Base-by-base conservation (phyloP, 2,113 vertebrate genomes). In the Callospermophilus lateralis region DNA sequence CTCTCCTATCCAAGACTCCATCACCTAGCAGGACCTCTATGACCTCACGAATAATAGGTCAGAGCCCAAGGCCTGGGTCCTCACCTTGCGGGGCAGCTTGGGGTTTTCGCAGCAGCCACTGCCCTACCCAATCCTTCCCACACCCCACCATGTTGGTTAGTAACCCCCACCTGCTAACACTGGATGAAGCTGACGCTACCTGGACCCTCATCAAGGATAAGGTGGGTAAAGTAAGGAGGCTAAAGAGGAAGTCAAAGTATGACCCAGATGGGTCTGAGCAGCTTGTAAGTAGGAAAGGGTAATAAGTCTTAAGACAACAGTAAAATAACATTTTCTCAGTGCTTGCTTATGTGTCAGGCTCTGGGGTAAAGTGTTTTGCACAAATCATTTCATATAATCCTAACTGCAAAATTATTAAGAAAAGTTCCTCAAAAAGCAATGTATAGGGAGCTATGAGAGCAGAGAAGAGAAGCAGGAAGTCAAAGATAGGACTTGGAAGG, bases 181-280 rank as follows among this genome's bases (percentile, higher is more conserved):
- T 98, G 53, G 96, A 98, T 86, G 98, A 97, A 96, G 98, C 97
- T 53, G 98, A 98, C 73, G 83, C 97, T 89, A 97, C 94, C 53
- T 98, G 98, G 98, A 97, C 97, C 28, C 96, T 98, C 94, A 97
- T 98, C 90, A 97, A 98, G 79, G 97, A 98, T 96, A 98, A 98
- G 97, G 98, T 98, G 26, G 51, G 73, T 93, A 84, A 90, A 68
- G 19, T 37, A 68, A 90, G 84, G n/a, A 19, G 24, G 5, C 37
- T 74, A 84, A 92, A 68, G 24, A 90, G 30, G 19, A 93, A 94
- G n/a, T 53, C 74, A 94, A 80, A 92, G 48, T 83, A 12, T 87
- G 24, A 80, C 55, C 86, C 87, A 58, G 19, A 39, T 89, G 68
- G 61, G 32, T 67, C 91, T 92, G n/a, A 80, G 65, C 42, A 91